phyloP scores from a whole-genome alignment of 2,888 invertebrate species.

The Cancer borealis region DNA sequence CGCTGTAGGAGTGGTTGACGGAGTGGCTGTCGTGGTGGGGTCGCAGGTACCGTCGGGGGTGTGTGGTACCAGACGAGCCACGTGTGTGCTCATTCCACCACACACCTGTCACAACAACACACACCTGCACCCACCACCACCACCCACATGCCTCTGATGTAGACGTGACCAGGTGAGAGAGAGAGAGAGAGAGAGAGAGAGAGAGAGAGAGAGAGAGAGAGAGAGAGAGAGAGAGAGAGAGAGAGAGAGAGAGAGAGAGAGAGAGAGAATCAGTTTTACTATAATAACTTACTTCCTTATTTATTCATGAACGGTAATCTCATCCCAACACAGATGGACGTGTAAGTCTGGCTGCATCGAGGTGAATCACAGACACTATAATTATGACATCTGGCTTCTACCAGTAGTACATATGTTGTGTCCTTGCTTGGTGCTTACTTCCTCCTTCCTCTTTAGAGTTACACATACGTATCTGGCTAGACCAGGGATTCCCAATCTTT shows the following conservation, averaged over 20 bases:
- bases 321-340: too few species aligned
- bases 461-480: too few species aligned
- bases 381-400: too few species aligned
- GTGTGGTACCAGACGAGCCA: slow-evolving; percentile 59
- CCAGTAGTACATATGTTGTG: too few species aligned
- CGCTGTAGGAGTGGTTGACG: slow-evolving; percentile 52
- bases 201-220: slow-evolving; percentile 40
- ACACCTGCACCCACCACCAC: not conserved
- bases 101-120: not conserved
- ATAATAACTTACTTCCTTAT: too few species aligned
- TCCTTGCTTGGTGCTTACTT: too few species aligned
- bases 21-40: slow-evolving; percentile 66
- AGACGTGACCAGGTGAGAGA: not conserved
- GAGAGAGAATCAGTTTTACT: not conserved
- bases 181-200: slow-evolving; percentile 29
- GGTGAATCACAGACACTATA: too few species aligned
- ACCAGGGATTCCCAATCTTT: too few species aligned
- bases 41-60: slow-evolving; percentile 43
- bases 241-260: slow-evolving; percentile 20
- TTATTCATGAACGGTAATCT: too few species aligned
- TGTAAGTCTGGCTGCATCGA: too few species aligned
- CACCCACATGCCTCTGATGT: not conserved
- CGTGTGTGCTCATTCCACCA: slow-evolving; percentile 54
- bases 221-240: slow-evolving; percentile 21
- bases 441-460: too few species aligned